Evolutionary conservation across 2,113 vertebrate genomes (phyloP).

Genomic region (Porphyrio hochstetteri): DNA sequence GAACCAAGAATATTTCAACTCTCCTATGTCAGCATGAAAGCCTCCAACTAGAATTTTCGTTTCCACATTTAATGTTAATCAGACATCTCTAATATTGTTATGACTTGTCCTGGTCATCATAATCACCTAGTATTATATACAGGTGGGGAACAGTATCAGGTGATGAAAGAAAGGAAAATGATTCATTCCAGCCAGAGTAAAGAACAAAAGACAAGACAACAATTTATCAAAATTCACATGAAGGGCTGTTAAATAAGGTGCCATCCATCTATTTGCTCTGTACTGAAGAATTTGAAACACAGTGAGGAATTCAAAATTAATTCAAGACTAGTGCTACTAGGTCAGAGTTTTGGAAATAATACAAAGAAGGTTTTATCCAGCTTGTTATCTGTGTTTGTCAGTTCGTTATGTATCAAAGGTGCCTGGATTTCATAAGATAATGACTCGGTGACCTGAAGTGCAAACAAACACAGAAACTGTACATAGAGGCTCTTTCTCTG

Average conservation of each 20-base stretch:
- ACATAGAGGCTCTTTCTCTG: slow-evolving; percentile 8
- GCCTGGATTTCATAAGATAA: slow-evolving; percentile 54
- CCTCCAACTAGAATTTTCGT: neutral
- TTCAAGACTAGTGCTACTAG: neutral
- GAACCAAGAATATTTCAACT: neutral
- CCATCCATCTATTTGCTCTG: neutral
- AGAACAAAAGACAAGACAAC: slow-evolving; percentile 43
- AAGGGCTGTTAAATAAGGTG: neutral
- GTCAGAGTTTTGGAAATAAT: slow-evolving; percentile 32
- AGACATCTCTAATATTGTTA: neutral
- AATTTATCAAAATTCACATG: slow-evolving; percentile 5
- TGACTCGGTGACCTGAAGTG: slow-evolving; percentile 60
- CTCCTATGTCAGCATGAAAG: neutral
- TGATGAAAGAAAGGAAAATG: slow-evolving; percentile 60
- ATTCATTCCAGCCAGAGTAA: slow-evolving; percentile 1
- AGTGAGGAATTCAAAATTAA: slow-evolving; percentile 28
- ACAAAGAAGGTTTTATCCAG: slow-evolving; percentile 55
- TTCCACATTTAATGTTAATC: neutral
- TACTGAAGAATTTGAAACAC: slow-evolving; percentile 30
- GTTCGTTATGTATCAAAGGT: slow-evolving; percentile 59
- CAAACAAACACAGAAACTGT: slow-evolving; percentile 58
- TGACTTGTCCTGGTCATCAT: neutral
- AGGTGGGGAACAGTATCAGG: slow-evolving; percentile 13
- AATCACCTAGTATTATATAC: neutral
- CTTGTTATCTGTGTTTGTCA: slow-evolving; percentile 64